These are phyloP conservation scores for Philereme transversata DNA, from an alignment of 2,888 invertebrate genomes.

Conservation along the genomic window DNA sequence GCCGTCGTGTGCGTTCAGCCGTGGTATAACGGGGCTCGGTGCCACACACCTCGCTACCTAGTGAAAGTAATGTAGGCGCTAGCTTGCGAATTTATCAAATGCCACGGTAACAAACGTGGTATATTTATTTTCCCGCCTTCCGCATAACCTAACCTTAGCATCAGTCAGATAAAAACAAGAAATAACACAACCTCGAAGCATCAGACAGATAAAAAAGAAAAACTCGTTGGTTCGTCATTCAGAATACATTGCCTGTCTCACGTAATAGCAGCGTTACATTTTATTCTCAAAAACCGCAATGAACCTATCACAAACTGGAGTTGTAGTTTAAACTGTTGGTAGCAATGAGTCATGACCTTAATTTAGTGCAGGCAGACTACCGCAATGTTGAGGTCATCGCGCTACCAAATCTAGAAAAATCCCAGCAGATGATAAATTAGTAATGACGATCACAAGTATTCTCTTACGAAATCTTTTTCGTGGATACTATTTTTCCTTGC, in stretches of 20 bases:
- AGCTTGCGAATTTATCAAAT: constrained; percentile 24
- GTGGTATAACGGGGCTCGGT: constrained; percentile 38
- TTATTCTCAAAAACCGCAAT: constrained; percentile 10
- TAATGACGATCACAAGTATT: too few species aligned
- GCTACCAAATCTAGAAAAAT: constrained; percentile 5
- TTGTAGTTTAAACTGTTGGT: neutral
- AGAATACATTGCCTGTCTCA: constrained; percentile 8
- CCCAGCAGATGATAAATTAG: too few species aligned
- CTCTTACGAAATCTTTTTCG: too few species aligned
- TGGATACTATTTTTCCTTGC: too few species aligned
- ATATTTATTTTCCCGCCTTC: constrained; percentile 7
- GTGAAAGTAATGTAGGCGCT: constrained; percentile 25
- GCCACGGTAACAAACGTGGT: constrained; percentile 27
- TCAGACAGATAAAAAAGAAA: neutral
- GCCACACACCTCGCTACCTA: constrained; percentile 5
- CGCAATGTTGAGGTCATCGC: constrained; percentile 38
- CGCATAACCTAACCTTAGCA: neutral
- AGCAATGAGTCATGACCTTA: constrained; percentile 35
- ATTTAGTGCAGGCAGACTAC: constrained; percentile 19
- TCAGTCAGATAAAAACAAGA: constrained; percentile 14
- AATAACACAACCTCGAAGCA: constrained; percentile 17
- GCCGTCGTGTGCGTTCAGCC: constrained; percentile 41
- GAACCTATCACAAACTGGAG: constrained; percentile 17
- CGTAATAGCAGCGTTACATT: neutral
- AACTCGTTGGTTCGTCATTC: neutral